These are phyloP conservation scores for Acronicta leporina DNA, from an alignment of 2,888 invertebrate genomes.

Conservation along the genomic window DNA sequence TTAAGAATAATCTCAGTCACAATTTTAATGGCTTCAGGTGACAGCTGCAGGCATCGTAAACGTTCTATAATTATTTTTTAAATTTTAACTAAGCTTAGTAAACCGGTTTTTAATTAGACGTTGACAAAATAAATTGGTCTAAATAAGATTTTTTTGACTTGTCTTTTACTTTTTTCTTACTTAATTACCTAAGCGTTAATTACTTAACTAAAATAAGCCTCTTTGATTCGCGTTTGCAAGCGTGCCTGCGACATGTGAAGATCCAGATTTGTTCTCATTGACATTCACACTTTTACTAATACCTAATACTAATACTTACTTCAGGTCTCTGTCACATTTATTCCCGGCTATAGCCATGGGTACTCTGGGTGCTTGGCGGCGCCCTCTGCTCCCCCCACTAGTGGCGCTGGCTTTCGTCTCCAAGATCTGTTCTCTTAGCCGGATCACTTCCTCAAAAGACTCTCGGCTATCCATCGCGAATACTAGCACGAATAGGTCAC, in stretches of 20 bases:
- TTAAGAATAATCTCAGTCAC: not conserved
- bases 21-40: not conserved
- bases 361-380: constrained; percentile 91
- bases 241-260: too few species aligned
- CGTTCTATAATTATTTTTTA: not conserved
- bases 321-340: constrained; percentile 95
- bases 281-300: too few species aligned
- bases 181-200: too few species aligned
- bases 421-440: constrained; percentile 94
- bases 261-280: too few species aligned
- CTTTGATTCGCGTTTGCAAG: too few species aligned
- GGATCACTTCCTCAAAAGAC: constrained; percentile 95
- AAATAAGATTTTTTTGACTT: constrained; percentile 12
- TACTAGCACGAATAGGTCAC: constrained; percentile 94
- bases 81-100: not conserved
- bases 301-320: constrained; percentile 84
- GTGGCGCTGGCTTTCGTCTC: constrained; percentile 94
- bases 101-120: constrained; percentile 16
- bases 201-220: too few species aligned
- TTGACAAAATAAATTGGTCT: constrained; percentile 3
- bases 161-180: constrained; percentile 12
- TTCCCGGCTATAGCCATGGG: constrained; percentile 97
- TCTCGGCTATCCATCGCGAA: constrained; percentile 95
- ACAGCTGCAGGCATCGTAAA: constrained; percentile 1
- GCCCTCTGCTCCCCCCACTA: constrained; percentile 89